These are phyloP conservation scores for Drosophila persimilis DNA, from an alignment of 1,140 invertebrate genomes.

Conservation along the genomic window DNA sequence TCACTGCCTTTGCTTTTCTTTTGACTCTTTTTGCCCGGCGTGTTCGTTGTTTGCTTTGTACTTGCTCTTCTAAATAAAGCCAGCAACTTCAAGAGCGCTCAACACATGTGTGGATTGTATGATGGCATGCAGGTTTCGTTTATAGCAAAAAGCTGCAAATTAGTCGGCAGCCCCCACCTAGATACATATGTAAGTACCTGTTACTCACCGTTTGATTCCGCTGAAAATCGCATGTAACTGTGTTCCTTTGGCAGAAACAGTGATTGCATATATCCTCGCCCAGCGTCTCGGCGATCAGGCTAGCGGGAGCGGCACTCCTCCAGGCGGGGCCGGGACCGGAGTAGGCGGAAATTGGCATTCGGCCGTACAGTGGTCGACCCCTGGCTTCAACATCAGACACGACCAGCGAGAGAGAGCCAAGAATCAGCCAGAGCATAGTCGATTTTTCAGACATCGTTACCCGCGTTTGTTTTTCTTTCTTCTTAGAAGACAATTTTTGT, in stretches of 20 bases:
- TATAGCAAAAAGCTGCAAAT: too few species aligned
- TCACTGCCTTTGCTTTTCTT: too few species aligned
- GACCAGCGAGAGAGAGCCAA: not conserved
- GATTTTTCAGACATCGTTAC: too few species aligned
- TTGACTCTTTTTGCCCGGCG: too few species aligned
- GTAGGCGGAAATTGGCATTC: not conserved
- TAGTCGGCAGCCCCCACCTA: too few species aligned
- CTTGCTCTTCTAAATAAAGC: too few species aligned
- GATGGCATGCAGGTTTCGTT: too few species aligned
- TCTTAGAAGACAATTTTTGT: not conserved
- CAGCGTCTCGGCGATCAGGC: not conserved
- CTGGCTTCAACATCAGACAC: too few species aligned
- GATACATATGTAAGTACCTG: not conserved
- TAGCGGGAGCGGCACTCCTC: not conserved
- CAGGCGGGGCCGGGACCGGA: not conserved
- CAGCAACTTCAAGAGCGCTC: too few species aligned
- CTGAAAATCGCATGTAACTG: constrained; percentile 37
- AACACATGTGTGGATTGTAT: too few species aligned
- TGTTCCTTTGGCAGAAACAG: constrained; percentile 31
- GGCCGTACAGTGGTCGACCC: not conserved
- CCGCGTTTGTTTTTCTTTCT: too few species aligned
- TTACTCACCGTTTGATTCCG: constrained; percentile 53
- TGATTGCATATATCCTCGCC: constrained; percentile 31
- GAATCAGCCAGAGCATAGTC: not conserved
- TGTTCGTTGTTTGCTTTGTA: too few species aligned